Base-by-base conservation (phyloP, 1,140 invertebrate species). In the Stegodyphus dumicola region DNA sequence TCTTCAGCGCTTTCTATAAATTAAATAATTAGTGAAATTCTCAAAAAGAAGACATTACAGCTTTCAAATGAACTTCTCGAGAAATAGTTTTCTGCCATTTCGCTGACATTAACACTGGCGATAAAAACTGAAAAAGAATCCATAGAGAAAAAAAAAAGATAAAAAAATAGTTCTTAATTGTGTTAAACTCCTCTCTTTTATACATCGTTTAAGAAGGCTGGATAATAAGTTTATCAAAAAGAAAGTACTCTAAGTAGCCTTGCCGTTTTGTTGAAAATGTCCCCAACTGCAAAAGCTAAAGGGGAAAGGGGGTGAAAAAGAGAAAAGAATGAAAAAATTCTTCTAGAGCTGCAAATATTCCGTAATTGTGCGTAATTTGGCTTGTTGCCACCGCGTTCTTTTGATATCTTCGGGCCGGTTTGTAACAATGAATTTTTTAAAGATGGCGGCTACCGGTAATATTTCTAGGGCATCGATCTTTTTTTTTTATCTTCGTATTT, bases 321-420 rank as follows among this genome's bases (percentile, higher is more conserved):
- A 80, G 71, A 80, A 80, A 49, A 56, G n/a, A 11, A 15, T 11
- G 18, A 51, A 51, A 10, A 80, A 70, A 80, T 74, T 65, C 74
- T 65, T 66, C 18, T 48, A 48, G 53, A 33, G 15, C 13, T 15
- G 49, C 11, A 56, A 83, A 66, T 75, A 66, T 83, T 75, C 80
- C n/a, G 71, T 83, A 83, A 83, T 83, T 83, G 80, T 75, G 71
- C 80, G 60, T 83, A 83, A 83, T 83, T 83, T 83, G 80, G 80
- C 80, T 83, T 74, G 70, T 83, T 83, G 80, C 80, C 80, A 83
- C 80, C 18, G 53, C 18, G 74, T 83, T 83, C 75, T 56, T 83
- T 74, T 33, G 80, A 83, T 83, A 75, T 83, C 80, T 73, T 73
- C 66, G 71, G 49, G 70, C 70, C 66, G 70, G 53, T 48, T 56